A percentile compares a stretch with the other conserved stretches of the same genome.
Evolutionary conservation across 2,797 vertebrate genomes (phyloP).

Genomic region (Hydrophis major): DNA sequence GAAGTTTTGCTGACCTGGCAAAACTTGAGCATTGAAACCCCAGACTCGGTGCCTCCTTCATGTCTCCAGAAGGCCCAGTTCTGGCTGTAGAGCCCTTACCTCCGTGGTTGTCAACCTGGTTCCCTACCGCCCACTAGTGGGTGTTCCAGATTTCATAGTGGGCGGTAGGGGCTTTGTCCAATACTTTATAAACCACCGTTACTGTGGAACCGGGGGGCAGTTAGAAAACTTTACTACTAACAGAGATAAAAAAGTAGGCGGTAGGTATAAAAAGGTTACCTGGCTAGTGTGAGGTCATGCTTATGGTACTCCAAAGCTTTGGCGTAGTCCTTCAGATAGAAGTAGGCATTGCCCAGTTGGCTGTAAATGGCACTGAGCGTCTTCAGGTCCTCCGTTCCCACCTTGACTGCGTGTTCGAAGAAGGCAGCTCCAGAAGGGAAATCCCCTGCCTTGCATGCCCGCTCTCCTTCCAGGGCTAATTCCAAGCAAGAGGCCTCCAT

Average conservation of each 20-base stretch:
- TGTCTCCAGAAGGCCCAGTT: neutral
- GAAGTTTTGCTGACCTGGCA: neutral
- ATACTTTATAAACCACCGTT: too few relatives aligned
- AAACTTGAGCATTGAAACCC: neutral
- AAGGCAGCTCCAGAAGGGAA: constrained; percentile 91
- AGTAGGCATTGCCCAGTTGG: constrained; percentile 96
- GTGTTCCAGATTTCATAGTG: too few relatives aligned
- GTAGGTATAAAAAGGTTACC: constrained; percentile 65
- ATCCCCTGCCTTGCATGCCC: constrained; percentile 91
- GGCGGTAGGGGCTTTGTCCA: too few relatives aligned
- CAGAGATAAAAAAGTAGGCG: too few relatives aligned
- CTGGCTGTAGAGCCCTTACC: constrained; percentile 69
- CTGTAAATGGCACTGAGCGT: constrained; percentile 99
- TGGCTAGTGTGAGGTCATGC: constrained; percentile 93
- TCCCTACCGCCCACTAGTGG: too few relatives aligned
- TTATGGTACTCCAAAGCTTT: constrained; percentile 93
- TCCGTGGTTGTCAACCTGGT: constrained; percentile 34
- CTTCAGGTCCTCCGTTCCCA: constrained; percentile 95
- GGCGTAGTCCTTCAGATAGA: constrained; percentile 95
- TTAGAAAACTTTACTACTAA: too few relatives aligned
- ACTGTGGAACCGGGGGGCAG: too few relatives aligned
- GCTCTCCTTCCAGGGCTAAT: constrained; percentile 92
- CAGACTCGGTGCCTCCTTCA: neutral
- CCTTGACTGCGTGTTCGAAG: constrained; percentile 94
- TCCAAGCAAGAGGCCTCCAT: constrained; percentile 98